Base-by-base conservation (phyloP, 2,888 invertebrate genomes). In the Drosophila kambysellisi region DNA sequence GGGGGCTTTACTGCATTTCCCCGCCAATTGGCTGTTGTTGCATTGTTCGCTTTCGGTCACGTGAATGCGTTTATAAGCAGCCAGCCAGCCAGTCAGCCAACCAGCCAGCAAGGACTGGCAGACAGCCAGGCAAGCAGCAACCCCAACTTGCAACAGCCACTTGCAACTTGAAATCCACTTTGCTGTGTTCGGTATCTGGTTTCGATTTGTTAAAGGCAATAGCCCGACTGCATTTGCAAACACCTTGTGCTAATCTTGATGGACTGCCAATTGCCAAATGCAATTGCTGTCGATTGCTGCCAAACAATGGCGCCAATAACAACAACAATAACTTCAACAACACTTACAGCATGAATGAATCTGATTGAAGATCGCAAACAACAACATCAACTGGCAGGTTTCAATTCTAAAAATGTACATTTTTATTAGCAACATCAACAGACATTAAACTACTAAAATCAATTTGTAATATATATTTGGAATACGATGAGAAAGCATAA, bases 201-300 rank as follows among this genome's bases (percentile, higher is more conserved):
- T 51, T 33, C 25, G 39, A 41, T 43, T 54, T 20, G 52, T 35
- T 70, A 20, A 17, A 50, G 39, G 32, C 37, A 71, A 32, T 41
- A 35, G 61, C 33, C 46, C 39, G 30, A 33, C 35, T 68, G 41
- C 50, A 52, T 43, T 60, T 70, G 39, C 39, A 61, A 48, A 53
- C 62, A 64, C 59, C 63, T 57, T 46, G 60, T 30, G 54, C 74
- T 81, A 74, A 85, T 82, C 85, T 82, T 74, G 77, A 81, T 85
- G 69, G 72, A 68, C 83, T 85, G 75, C 74, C 78, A 76, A 82
- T 81, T 78, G 83, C 63, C 81, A 66, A 81, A 65, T 65, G 76
- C 76, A 72, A 69, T 79, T 74, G 67, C 65, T 64, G 64, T 70
- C 70, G 66, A 79, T 66, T 56, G 51, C 51, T 32, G 33, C 48